Base-by-base conservation (phyloP, 1,140 invertebrate species). In the Lasaia peninsularis region DNA sequence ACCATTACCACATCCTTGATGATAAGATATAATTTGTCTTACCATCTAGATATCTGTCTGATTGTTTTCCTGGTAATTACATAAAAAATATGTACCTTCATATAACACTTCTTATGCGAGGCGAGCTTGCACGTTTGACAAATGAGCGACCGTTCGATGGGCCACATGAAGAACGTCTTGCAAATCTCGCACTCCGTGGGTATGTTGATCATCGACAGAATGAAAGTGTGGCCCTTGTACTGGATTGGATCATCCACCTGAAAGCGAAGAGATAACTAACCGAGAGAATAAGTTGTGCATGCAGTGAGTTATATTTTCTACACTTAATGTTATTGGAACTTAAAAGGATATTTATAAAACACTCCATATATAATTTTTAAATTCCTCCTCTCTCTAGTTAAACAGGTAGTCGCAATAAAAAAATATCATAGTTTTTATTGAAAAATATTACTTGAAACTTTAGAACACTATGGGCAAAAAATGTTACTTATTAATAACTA, bases 161-260 rank as follows among this genome's bases (percentile, higher is more conserved):
- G 96, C 97, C 97, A 98, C 93, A 95, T 95, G 80, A 98, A 97
- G 86, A 98, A 96, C 0, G 95, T 96, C 68, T 94, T 95, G 89
- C 98, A 99, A 20, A 98, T 94, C 90, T 99, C 98, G 88, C 98
- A 99, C 64, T 96, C 97, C 1, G 97, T 99, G 3, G 97, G 96
- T 70, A 99, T 98, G 88, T 98, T 98, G 62, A 98, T 97, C 76
- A 98, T 96, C 18, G 96, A 96, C 55, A 96, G 87, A 18, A 95
- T 91, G 82, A 98, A 98, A 49, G 93, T 93, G 85, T 99, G 98
- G 35, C 95, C 96, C 48, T 93, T 92, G 83, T 94, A 93, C 69
- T 93, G 92, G 44, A 95, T 93, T 0, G 92, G 92, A 73, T 97
- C 94, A 66, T 90, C 89, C 56, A 84, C 78, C 88, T 90, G 71